Conservation (phyloP, 2,888 invertebrate genomes). For the Papilio gigon region DNA sequence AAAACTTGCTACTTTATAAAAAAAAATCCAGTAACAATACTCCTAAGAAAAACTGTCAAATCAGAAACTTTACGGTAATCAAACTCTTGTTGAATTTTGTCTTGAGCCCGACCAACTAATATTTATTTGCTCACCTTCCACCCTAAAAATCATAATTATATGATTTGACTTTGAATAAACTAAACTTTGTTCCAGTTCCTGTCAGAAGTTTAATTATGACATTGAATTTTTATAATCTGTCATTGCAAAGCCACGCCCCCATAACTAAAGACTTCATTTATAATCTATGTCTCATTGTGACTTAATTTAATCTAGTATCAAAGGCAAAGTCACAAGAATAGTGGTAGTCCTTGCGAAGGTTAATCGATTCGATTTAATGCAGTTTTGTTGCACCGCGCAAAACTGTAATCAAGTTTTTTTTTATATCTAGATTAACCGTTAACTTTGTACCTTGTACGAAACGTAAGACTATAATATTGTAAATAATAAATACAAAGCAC, state of each 20-base stretch:
- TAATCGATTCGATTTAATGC: background rate
- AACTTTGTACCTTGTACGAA: background rate
- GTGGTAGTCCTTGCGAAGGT: conserved; percentile 22
- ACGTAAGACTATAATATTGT: background rate
- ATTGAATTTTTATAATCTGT: conserved; percentile 6
- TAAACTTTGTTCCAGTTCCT: background rate
- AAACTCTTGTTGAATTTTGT: background rate
- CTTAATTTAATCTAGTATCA: background rate
- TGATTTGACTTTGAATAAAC: background rate
- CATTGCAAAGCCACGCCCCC: background rate
- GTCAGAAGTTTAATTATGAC: background rate
- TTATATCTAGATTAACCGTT: background rate
- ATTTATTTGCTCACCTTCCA: no score
- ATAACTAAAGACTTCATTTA: background rate
- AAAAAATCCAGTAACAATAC: no score
- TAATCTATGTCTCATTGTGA: background rate
- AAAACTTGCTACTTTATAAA: background rate
- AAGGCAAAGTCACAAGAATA: conserved; percentile 6
- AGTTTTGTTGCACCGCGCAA: conserved; percentile 1
- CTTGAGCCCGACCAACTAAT: no score
- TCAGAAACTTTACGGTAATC: background rate
- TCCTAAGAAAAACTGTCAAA: background rate
- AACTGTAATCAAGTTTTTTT: background rate
- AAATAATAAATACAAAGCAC: background rate
- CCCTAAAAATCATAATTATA: no score